Evolutionary conservation across 2,888 invertebrate genomes (phyloP).

Genomic region (Yponomeuta cagnagella): DNA sequence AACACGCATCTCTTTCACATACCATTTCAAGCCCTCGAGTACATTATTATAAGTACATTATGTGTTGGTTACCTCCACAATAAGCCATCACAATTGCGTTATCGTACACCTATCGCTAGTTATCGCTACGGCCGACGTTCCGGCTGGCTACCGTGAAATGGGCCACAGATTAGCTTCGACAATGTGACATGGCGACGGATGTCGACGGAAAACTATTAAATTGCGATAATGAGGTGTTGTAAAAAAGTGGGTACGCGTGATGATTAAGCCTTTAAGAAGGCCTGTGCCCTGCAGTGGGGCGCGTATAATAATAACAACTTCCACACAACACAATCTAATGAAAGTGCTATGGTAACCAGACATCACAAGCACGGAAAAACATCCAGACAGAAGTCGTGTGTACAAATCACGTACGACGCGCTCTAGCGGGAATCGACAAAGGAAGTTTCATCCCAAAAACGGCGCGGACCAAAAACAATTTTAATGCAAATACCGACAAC

Average conservation of each 20-base stretch:
- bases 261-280: no score
- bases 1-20: no score
- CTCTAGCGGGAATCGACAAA: no score
- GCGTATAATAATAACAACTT: no score
- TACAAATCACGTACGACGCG: no score
- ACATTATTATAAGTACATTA: neutral
- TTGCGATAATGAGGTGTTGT: neutral
- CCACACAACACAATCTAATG: no score
- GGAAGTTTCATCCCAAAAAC: neutral
- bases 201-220: neutral
- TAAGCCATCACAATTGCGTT: constrained; percentile 13
- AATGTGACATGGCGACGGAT: constrained; percentile 13
- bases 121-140: constrained; percentile 32
- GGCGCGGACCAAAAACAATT: neutral
- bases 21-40: no score
- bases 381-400: no score
- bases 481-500: neutral
- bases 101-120: constrained; percentile 25
- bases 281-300: no score
- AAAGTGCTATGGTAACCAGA: no score
- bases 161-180: constrained; percentile 18
- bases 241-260: neutral
- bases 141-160: constrained; percentile 39
- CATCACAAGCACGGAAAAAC: no score
- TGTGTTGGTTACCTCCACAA: neutral